A percentile compares a stretch with the other conserved stretches of the same genome.
Evolutionary conservation across 92 coral and sea anemone genomes (phyloP).

Genomic region (Epizoanthus illoricatus): DNA sequence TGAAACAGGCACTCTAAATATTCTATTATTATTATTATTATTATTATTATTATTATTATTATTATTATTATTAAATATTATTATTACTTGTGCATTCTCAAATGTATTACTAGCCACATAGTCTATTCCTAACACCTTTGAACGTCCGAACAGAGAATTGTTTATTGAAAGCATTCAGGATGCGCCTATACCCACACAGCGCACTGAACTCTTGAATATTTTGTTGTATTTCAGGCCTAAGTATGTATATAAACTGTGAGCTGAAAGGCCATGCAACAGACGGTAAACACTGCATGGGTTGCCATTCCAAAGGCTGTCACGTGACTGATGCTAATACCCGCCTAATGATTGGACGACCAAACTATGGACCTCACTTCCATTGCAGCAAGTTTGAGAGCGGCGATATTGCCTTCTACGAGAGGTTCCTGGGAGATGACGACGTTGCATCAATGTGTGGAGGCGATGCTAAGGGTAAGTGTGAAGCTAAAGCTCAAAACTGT

Average conservation of each 20-base stretch:
- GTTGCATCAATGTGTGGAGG: constrained; percentile 78
- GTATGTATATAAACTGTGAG: constrained; percentile 88
- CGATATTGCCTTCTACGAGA: constrained; percentile 89
- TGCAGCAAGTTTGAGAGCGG: constrained; percentile 96
- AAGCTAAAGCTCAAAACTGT: too few species aligned
- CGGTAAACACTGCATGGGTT: constrained; percentile 84
- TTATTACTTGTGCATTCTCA: too few species aligned
- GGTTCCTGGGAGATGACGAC: constrained; percentile 68
- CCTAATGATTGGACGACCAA: constrained; percentile 87
- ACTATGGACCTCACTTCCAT: constrained; percentile 87
- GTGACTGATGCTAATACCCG: constrained; percentile 84
- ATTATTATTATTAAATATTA: too few species aligned
- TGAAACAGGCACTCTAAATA: too few species aligned
- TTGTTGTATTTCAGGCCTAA: constrained; percentile 63
- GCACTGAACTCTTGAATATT: too few species aligned
- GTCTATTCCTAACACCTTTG: too few species aligned
- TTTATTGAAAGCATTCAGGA: too few species aligned
- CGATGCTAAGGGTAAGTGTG: constrained; percentile 32
- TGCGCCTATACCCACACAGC: too few species aligned
- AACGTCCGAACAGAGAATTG: too few species aligned
- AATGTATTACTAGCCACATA: too few species aligned
- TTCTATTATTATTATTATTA: too few species aligned
- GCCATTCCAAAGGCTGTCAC: constrained; percentile 93
- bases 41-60: too few species aligned
- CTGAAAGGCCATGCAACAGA: constrained; percentile 71